These are phyloP conservation scores for Corbicula japonica DNA, from an alignment of 2,888 invertebrate species.

Conservation along the genomic window DNA sequence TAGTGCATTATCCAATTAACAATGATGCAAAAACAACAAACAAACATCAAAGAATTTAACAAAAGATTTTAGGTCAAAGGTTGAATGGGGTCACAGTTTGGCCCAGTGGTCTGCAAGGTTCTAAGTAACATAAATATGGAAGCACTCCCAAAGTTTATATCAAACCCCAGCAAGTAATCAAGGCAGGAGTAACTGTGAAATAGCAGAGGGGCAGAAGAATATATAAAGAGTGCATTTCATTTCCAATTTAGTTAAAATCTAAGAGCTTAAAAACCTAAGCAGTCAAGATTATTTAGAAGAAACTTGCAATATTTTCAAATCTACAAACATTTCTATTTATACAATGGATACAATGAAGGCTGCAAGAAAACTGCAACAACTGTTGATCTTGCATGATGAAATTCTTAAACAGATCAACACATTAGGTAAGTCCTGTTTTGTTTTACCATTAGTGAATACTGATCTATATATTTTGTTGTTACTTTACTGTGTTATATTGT, in stretches of 20 bases:
- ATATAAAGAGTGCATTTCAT: too few species aligned
- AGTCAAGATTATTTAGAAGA: too few species aligned
- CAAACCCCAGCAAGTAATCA: slow-evolving; percentile 22
- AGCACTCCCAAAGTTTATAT: slow-evolving; percentile 13
- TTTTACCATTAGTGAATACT: too few species aligned
- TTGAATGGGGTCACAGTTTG: slow-evolving; percentile 19
- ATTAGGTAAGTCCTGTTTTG: slow-evolving; percentile 37
- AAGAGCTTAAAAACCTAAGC: too few species aligned
- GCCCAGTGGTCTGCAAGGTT: background rate
- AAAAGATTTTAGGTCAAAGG: background rate
- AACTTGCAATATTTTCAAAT: too few species aligned
- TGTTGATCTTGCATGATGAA: slow-evolving; percentile 35
- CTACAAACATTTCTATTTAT: background rate
- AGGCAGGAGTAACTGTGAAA: slow-evolving; percentile 8
- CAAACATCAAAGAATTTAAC: slow-evolving; percentile 3
- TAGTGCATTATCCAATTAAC: background rate
- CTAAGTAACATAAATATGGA: background rate
- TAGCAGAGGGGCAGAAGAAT: too few species aligned
- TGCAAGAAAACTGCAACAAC: slow-evolving; percentile 17
- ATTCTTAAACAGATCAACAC: slow-evolving; percentile 19
- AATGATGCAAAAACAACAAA: slow-evolving; percentile 16
- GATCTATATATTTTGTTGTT: too few species aligned
- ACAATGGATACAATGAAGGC: slow-evolving; percentile 26
- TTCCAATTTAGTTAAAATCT: too few species aligned
- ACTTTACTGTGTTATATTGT: too few species aligned